These are phyloP conservation scores for Erebia ligea DNA, from an alignment of 2,888 invertebrate genomes.

Conservation along the genomic window DNA sequence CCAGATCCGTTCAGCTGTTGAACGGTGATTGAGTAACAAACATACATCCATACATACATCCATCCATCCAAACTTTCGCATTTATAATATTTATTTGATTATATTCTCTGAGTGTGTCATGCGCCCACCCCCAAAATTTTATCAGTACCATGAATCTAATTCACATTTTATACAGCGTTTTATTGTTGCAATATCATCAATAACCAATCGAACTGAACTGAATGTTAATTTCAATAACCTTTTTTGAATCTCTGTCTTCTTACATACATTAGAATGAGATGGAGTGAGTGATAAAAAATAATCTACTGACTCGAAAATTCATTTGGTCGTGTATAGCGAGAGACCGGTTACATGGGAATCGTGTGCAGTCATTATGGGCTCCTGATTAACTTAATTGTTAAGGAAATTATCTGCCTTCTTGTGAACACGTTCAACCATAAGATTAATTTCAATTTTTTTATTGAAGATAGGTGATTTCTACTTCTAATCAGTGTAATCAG, in stretches of 20 bases:
- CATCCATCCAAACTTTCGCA: no score
- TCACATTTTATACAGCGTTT: conserved; percentile 43
- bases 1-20: no score
- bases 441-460: background rate
- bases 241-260: conserved; percentile 26
- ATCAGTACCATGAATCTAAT: conserved; percentile 52
- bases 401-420: conserved; percentile 35
- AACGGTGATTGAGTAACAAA: no score
- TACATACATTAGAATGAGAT: conserved; percentile 31
- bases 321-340: conserved; percentile 38
- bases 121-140: conserved; percentile 61
- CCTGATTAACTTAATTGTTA: conserved; percentile 43
- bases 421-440: background rate
- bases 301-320: conserved; percentile 41
- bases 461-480: background rate
- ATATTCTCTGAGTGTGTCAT: conserved; percentile 57
- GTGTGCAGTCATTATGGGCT: conserved; percentile 36
- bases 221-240: conserved; percentile 43
- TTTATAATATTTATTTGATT: no score
- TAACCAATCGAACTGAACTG: conserved; percentile 36
- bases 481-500: background rate
- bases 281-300: conserved; percentile 39
- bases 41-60: no score
- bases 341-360: conserved; percentile 42
- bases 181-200: conserved; percentile 44